Conservation (phyloP, 2,888 invertebrate species). For the Metopia argyrocephala region DNA sequence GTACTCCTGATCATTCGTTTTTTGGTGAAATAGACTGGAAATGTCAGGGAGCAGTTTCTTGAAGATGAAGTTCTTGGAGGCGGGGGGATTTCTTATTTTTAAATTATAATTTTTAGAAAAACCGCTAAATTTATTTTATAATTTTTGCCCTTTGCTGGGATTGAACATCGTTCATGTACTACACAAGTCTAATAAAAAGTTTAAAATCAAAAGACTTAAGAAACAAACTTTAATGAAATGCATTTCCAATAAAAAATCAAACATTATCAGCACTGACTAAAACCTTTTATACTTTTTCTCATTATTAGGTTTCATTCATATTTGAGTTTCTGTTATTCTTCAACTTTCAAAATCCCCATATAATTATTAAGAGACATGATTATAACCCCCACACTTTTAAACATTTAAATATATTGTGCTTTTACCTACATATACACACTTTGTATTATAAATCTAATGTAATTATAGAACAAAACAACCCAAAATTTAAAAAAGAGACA, state of each 20-base stretch:
- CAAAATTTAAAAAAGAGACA: constrained; percentile 52
- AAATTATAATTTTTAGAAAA: no score
- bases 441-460: constrained; percentile 19
- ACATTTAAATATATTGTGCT: constrained; percentile 28
- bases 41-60: no score
- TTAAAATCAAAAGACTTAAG: constrained; percentile 32
- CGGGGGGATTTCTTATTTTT: no score
- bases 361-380: constrained; percentile 5
- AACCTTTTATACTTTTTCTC: not conserved
- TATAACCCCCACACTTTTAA: constrained; percentile 24
- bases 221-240: constrained; percentile 7
- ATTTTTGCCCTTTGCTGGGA: no score
- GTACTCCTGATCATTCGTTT: no score
- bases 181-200: not conserved
- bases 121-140: no score
- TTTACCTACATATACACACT: constrained; percentile 18
- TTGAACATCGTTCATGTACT: no score
- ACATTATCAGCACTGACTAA: no score
- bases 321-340: constrained; percentile 2
- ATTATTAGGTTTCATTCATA: constrained; percentile 5
- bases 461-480: constrained; percentile 50
- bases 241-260: not conserved
- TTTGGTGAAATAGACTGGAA: no score
- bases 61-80: no score
- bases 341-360: constrained; percentile 11